phyloP scores from a whole-genome alignment of 2,888 invertebrate genomes.

The Acleris laterana region DNA sequence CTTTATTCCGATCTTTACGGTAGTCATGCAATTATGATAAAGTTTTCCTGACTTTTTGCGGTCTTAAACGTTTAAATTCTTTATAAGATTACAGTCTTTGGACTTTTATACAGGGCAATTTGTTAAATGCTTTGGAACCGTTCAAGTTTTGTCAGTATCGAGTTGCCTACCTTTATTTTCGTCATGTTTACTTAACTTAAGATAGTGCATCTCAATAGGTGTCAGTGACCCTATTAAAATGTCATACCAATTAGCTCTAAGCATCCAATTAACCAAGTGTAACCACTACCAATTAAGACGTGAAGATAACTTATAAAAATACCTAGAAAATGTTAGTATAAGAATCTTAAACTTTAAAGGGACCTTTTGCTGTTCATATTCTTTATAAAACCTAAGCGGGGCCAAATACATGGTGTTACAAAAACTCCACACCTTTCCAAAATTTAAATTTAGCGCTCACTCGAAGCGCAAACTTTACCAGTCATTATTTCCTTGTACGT shows the following conservation, averaged over 20 bases:
- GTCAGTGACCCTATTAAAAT: neutral
- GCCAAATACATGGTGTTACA: too few species aligned
- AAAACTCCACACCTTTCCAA: too few species aligned
- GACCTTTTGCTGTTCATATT: too few species aligned
- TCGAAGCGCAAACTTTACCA: neutral
- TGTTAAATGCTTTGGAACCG: conserved; percentile 6
- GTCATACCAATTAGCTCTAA: too few species aligned
- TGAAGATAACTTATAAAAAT: too few species aligned
- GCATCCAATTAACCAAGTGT: too few species aligned
- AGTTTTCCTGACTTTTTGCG: conserved; percentile 18
- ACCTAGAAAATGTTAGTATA: too few species aligned
- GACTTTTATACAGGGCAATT: neutral
- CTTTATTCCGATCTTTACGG: conserved; percentile 28
- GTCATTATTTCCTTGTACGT: conserved; percentile 21
- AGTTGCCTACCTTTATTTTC: neutral
- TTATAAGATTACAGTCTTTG: neutral
- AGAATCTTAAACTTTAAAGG: too few species aligned
- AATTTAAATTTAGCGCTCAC: conserved; percentile 10
- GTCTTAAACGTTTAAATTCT: conserved; percentile 1
- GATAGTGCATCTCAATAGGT: neutral
- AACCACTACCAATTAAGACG: too few species aligned
- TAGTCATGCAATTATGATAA: conserved; percentile 27
- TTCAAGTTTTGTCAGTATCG: conserved; percentile 11
- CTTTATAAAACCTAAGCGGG: too few species aligned
- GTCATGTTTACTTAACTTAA: neutral